phyloP scores from a whole-genome alignment of 2,113 vertebrate species.

The Petromus typicus region DNA sequence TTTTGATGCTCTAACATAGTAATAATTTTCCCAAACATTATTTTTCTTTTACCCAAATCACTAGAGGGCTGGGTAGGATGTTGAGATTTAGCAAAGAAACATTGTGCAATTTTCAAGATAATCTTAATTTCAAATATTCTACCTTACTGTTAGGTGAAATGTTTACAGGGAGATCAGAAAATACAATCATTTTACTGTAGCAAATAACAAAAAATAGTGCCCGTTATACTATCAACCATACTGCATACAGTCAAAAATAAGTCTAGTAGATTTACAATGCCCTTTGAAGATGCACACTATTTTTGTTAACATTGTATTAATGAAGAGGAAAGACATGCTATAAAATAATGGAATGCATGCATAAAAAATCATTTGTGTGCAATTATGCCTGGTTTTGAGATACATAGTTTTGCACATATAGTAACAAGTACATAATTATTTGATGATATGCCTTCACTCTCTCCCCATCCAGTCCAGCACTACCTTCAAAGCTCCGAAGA shows the following conservation, averaged over 20 bases:
- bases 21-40: constrained; percentile 39
- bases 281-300: constrained; percentile 7
- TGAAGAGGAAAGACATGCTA: constrained; percentile 33
- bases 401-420: constrained; percentile 22
- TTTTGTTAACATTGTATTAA: not conserved
- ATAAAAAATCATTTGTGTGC: constrained; percentile 38
- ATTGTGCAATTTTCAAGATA: constrained; percentile 45
- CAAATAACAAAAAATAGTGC: constrained; percentile 44
- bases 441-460: constrained; percentile 43
- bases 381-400: constrained; percentile 46
- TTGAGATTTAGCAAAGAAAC: constrained; percentile 38
- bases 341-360: not conserved
- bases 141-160: not conserved
- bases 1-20: constrained; percentile 1
- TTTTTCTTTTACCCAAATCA: constrained; percentile 35
- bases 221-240: constrained; percentile 11
- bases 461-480: constrained; percentile 16
- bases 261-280: constrained; percentile 42
- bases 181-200: not conserved
- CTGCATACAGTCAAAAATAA: not conserved
- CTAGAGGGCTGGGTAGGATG: not conserved
- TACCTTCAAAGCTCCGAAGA: constrained; percentile 44
- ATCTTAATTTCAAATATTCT: constrained; percentile 58
- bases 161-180: constrained; percentile 46
- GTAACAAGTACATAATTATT: constrained; percentile 50